These are phyloP conservation scores for Meiosimyza decipiens DNA, from an alignment of 2,888 invertebrate species.

Conservation along the genomic window DNA sequence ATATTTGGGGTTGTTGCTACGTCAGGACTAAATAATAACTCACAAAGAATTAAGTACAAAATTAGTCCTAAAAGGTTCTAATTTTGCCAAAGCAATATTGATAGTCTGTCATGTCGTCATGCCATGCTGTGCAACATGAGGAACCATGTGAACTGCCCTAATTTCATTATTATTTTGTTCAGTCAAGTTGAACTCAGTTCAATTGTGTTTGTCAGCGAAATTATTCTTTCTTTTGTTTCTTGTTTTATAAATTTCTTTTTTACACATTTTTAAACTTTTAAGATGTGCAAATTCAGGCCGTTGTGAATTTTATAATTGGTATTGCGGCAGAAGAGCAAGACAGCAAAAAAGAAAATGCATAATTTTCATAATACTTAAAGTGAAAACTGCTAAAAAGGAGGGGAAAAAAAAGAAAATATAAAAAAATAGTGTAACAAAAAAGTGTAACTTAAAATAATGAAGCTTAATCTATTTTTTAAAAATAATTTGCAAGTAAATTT, in stretches of 20 bases:
- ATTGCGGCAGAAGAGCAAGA: background rate
- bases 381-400: slow-evolving; percentile 20
- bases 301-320: slow-evolving; percentile 4
- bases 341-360: slow-evolving; percentile 34
- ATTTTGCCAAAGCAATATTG: too few relatives aligned
- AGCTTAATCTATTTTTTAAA: background rate
- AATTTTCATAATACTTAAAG: slow-evolving; percentile 24
- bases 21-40: too few relatives aligned
- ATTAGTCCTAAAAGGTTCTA: too few relatives aligned
- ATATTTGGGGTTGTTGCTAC: too few relatives aligned
- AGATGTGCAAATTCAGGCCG: background rate
- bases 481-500: slow-evolving; percentile 7
- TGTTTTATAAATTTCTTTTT: background rate
- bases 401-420: background rate
- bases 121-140: too few relatives aligned
- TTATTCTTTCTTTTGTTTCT: too few relatives aligned
- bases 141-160: too few relatives aligned
- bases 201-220: too few relatives aligned
- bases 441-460: slow-evolving; percentile 23
- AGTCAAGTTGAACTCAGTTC: background rate
- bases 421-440: slow-evolving; percentile 34
- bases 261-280: slow-evolving; percentile 1
- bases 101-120: too few relatives aligned
- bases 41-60: too few relatives aligned
- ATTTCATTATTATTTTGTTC: background rate